Conservation (phyloP, 2,797 vertebrate genomes). For the Sternotherus odoratus region DNA sequence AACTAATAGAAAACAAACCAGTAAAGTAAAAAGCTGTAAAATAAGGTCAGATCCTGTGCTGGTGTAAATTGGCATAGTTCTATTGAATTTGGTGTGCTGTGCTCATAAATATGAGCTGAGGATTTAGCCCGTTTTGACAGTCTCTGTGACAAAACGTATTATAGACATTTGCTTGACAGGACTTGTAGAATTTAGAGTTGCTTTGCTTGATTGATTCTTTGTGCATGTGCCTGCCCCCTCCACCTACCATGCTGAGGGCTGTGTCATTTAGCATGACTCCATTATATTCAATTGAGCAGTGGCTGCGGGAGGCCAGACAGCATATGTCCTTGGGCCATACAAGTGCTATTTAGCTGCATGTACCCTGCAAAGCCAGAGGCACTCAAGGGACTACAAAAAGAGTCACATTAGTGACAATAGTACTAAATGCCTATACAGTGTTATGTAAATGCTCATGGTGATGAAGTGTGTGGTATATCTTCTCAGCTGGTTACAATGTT, state of each 20-base stretch:
- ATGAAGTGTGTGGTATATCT: slow-evolving; percentile 22
- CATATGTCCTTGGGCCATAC: slow-evolving; percentile 57
- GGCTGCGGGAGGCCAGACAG: slow-evolving; percentile 59
- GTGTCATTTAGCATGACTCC: slow-evolving; percentile 48
- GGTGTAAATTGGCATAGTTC: not conserved
- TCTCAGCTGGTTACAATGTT: slow-evolving; percentile 32
- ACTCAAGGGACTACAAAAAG: slow-evolving; percentile 40
- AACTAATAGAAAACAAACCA: not conserved
- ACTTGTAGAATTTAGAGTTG: slow-evolving; percentile 50
- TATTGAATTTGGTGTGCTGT: not conserved
- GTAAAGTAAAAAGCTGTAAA: not conserved
- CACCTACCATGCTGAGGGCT: not conserved
- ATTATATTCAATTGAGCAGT: slow-evolving; percentile 39
- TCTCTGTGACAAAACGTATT: slow-evolving; percentile 51
- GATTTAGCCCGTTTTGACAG: slow-evolving; percentile 57
- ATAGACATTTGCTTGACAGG: slow-evolving; percentile 57
- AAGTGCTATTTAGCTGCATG: slow-evolving; percentile 50
- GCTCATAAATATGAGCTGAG: slow-evolving; percentile 33
- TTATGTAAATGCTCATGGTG: slow-evolving; percentile 39
- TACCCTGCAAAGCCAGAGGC: slow-evolving; percentile 49
- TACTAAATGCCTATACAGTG: not conserved
- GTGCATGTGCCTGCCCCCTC: slow-evolving; percentile 40
- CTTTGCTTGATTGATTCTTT: slow-evolving; percentile 60
- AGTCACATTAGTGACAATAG: slow-evolving; percentile 52
- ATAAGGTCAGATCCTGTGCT: slow-evolving; percentile 22